phyloP scores from a whole-genome alignment of 2,888 invertebrate species.

The Plagodis pulveraria region DNA sequence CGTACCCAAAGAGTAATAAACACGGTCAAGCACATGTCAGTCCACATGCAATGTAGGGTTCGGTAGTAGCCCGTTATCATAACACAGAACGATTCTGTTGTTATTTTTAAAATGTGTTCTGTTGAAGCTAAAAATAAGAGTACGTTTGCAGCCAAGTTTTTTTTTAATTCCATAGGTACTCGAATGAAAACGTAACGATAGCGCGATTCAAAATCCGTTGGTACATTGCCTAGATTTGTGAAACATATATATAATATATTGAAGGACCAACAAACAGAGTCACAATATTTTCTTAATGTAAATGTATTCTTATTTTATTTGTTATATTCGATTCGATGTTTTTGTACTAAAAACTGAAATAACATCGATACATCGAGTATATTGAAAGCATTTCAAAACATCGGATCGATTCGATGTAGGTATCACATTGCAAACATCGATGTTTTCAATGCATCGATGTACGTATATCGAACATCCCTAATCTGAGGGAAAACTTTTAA shows the following conservation, averaged over 20 bases:
- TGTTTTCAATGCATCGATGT: conserved; percentile 1
- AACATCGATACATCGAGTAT: neutral
- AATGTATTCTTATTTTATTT: neutral
- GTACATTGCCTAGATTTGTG: too few species aligned
- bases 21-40: neutral
- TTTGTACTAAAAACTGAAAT: neutral
- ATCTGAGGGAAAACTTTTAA: too few species aligned
- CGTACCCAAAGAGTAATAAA: neutral
- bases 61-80: too few species aligned
- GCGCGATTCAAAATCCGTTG: too few species aligned
- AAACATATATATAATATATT: too few species aligned
- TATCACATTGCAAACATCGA: neutral
- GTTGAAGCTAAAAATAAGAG: neutral
- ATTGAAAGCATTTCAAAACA: conserved; percentile 2
- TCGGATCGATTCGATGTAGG: conserved; percentile 1
- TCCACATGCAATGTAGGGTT: too few species aligned
- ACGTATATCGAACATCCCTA: too few species aligned
- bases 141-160: neutral
- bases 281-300: neutral
- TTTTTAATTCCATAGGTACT: neutral
- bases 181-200: too few species aligned
- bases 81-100: too few species aligned
- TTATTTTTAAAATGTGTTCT: too few species aligned
- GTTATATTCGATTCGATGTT: conserved; percentile 1
- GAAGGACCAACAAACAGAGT: neutral